Conservation (phyloP, 1,140 invertebrate genomes). For the Drosophila chauvacae region DNA sequence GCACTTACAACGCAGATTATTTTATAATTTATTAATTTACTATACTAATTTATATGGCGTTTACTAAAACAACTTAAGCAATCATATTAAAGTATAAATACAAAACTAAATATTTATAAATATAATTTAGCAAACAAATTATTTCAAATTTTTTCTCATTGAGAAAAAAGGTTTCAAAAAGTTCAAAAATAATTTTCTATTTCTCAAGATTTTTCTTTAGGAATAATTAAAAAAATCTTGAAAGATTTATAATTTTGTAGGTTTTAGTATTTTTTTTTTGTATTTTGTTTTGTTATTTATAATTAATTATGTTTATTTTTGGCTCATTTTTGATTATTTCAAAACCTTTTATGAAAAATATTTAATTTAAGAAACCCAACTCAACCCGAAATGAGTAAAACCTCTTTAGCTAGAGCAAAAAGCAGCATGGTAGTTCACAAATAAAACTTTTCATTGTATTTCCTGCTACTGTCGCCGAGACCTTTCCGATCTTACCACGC, state of each 20-base stretch:
- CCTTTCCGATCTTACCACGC: constrained; percentile 42
- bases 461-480: constrained; percentile 33
- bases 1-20: too few species aligned
- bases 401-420: not conserved
- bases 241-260: too few species aligned
- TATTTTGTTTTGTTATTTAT: too few species aligned
- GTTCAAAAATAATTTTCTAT: not conserved
- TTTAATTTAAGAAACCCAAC: not conserved
- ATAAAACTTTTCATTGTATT: constrained; percentile 80
- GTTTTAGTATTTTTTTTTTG: too few species aligned
- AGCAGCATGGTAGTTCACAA: constrained; percentile 66
- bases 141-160: too few species aligned
- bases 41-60: too few species aligned
- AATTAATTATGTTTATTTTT: too few species aligned
- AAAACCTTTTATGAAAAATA: not conserved
- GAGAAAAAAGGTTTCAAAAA: not conserved
- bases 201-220: not conserved
- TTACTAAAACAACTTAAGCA: too few species aligned
- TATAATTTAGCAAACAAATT: not conserved
- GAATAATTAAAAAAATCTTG: too few species aligned
- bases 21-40: too few species aligned
- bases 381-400: not conserved
- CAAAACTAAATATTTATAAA: too few species aligned
- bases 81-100: too few species aligned
- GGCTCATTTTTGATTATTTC: not conserved